Evolutionary conservation across 2,113 vertebrate genomes (phyloP), one percentile per base, ranked within the genome.

Genomic region (Helogale parvula): DNA sequence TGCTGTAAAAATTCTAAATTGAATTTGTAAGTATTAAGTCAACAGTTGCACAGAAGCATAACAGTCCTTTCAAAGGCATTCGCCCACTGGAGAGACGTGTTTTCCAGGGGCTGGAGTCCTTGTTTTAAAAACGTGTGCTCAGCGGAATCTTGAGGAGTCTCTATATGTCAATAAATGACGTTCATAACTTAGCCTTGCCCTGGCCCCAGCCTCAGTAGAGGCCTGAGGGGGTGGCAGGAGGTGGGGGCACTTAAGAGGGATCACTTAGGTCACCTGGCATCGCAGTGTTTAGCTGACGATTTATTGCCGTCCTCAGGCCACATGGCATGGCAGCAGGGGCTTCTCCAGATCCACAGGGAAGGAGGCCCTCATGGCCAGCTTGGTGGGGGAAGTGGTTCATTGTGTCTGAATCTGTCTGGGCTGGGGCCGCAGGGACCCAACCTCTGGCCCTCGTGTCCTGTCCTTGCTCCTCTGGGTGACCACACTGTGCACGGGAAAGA

Each of bases 1-100:
- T 88, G 60, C 92, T 88, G 23, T 94, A 88, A 79, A 84, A 80
- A 88, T 93, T 87, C 87, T 84, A 60, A 66, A 87, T 96, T 72
- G 89, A 57, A 89, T 97, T 97, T 95, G 45, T 54, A 88, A 96
- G 52, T 87, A 93, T 79, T 72, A 94, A 88, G 71, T 88, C 96
- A 90, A 95, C 87, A 83, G 84, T 82, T 69, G 63, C n/a, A 33
- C 27, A 38, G 72, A 90, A 96, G 87, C 72, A 52, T 79, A 86
- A 89, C 68, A 69, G 0, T 84, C 72, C 74, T 94, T 31, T 52
- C 80, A 57, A 77, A 84, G 87, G 84, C 86, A 60, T 79, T 69
- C 45, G 93, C 66, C 33, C 33, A 93, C 45, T 23, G 52, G 92
- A 72, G 29, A 72, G 45, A 66, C n/a, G 3, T 81, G 89, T 91